Evolutionary conservation across 2,888 invertebrate genomes (phyloP), one percentile per base, ranked within the genome.

Genomic region (Pomacea canaliculata): DNA sequence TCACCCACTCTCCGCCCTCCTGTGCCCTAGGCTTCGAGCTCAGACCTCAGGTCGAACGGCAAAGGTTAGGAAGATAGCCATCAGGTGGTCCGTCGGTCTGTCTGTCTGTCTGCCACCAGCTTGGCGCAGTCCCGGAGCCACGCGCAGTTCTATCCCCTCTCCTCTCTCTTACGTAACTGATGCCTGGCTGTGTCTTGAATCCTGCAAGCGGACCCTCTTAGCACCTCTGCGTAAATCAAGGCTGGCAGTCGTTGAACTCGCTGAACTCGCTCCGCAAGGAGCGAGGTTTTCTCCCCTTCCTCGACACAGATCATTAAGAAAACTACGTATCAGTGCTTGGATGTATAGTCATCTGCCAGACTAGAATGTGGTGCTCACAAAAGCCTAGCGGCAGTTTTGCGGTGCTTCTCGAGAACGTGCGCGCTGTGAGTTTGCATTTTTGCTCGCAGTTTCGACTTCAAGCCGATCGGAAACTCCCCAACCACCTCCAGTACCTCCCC

Each of bases 271-370:
- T 37, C 48, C 19, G 68, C 68, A n/a, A 18, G 59, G 60, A 56
- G 67, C 69, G 60, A 74, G 67, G 46, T n/a, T 56, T 48, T 48
- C 37, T 59, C 67, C 68, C 66, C 67, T n/a, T 60, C 68, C 62
- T 69, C 69, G 69, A 60, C 63, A 74, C 74, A 69, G 67, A n/a
- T 74, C 74, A 69, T 74, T 74, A 74, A 60, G 48, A 62, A 69
- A 19, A 68, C 62, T 67, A 37, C 69, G 27, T 69, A 69, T 74
- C 74, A 74, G 68, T 27, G 74, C 48, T 69, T 59, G 67, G 67
- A 69, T 68, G 74, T 60, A 2, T 56, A 74, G 59, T 37, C 63
- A 63, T 19, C 63, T 63, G n/a, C 63, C 63, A 63, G 27, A 63
- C n/a, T 19, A 63, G 63, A 23, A 63, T 27, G n/a, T 19, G 63